Evolutionary conservation across 2,888 invertebrate genomes (phyloP), one percentile per base, ranked within the genome.

Genomic region (Epirrhoe tristata): DNA sequence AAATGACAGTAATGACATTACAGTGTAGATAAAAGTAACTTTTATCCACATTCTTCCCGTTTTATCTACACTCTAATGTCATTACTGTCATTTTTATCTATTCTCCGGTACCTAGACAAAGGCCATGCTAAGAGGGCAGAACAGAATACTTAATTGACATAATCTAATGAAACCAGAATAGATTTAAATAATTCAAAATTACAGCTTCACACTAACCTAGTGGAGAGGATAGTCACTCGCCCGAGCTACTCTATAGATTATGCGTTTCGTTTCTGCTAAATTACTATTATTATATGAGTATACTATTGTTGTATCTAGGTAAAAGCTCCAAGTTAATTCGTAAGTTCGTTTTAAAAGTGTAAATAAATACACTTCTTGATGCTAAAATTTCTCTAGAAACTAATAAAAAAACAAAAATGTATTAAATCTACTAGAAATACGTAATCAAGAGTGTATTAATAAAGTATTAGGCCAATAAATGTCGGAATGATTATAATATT

Each of bases 401-500:
- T 7, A 7, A 12, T 12, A 43, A 12, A 0, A 12, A 43, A 10
- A 36, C 10, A 12, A 4, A 12, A 34, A 43, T 4, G 39, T 39
- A 39, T 12, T 12, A 39, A 2, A 12, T 10, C 0, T 12, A 39
- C 6, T 36, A 7, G 6, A 36, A 36, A 36, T n/a, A n/a, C n/a
- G n/a, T n/a, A n/a, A n/a, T n/a, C n/a, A n/a, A n/a, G n/a, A n/a
- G 34, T 7, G 34, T 4, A 34, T 7, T 6, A 7, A 34, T 4
- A 6, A 34, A 58, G 10, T 58, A 48, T 34, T 59, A 54, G 36
- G 62, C 55, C 48, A 56, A 56, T 57, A 4, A 24, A 62, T 56
- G 36, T 34, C 57, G 77, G 75, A 79, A 80, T 78, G 76, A 72
- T 63, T 57, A 74, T 36, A 48, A 48, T 12, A 48, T 7, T 48